Evolutionary conservation across 2,797 vertebrate genomes (phyloP).

Genomic region (Rhynchonycteris naso): DNA sequence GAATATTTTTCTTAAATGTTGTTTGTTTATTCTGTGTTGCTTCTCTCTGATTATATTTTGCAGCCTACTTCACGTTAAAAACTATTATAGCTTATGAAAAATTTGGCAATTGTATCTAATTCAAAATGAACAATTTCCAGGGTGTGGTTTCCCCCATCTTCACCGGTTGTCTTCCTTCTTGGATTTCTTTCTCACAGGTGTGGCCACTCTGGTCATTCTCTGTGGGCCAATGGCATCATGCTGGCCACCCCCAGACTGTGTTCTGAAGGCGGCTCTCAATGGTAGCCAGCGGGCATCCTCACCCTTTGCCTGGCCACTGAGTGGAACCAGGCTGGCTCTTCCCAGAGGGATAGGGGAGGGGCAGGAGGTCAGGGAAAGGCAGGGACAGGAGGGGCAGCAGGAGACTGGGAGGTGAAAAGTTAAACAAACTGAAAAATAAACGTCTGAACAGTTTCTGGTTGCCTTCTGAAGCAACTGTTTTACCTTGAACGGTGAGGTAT

Average conservation of each 20-base stretch:
- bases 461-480: conserved; percentile 59
- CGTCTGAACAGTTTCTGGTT: conserved; percentile 42
- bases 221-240: conserved; percentile 73
- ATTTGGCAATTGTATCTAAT: conserved; percentile 33
- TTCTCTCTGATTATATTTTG: conserved; percentile 21
- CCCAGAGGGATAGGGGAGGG: background rate
- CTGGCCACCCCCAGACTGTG: conserved; percentile 64
- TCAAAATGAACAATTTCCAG: conserved; percentile 37
- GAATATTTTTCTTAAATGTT: conserved; percentile 8
- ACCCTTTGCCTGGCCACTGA: background rate
- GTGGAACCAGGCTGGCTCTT: conserved; percentile 40
- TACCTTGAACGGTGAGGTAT: conserved; percentile 93
- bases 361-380: conserved; percentile 2
- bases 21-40: background rate
- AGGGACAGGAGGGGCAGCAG: background rate
- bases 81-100: conserved; percentile 63
- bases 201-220: conserved; percentile 76
- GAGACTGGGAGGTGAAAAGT: conserved; percentile 40
- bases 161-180: conserved; percentile 72
- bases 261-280: conserved; percentile 41
- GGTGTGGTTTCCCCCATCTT: conserved; percentile 56
- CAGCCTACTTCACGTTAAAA: conserved; percentile 66
- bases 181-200: conserved; percentile 70
- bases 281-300: conserved; percentile 31
- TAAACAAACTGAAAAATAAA: conserved; percentile 68